A percentile compares a stretch with the other conserved stretches of the same genome.
Conservation (phyloP, 2,113 vertebrate species). For the Andinoacara biseriatus region DNA sequence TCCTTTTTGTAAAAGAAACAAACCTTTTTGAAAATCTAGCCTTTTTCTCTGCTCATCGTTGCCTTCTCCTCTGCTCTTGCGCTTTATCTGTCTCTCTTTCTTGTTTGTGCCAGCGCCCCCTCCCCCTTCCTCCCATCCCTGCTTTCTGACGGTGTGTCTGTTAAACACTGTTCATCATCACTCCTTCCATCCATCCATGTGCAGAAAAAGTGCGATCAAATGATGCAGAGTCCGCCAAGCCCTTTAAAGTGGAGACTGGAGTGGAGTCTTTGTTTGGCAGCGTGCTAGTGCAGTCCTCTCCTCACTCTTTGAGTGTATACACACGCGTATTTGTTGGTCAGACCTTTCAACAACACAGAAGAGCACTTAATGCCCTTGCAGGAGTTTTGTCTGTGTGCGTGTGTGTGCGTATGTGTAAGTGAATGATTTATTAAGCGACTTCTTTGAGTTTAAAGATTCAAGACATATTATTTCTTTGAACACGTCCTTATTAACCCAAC, state of each 20-base stretch:
- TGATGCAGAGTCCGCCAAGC: slow-evolving; percentile 67
- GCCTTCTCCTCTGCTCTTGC: slow-evolving; percentile 76
- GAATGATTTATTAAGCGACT: slow-evolving; percentile 36
- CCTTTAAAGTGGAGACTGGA: slow-evolving; percentile 76
- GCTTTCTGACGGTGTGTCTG: slow-evolving; percentile 38
- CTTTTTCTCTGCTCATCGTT: slow-evolving; percentile 77
- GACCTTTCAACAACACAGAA: slow-evolving; percentile 56
- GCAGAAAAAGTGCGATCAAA: slow-evolving; percentile 58
- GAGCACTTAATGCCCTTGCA: slow-evolving; percentile 63
- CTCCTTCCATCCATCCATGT: slow-evolving; percentile 35
- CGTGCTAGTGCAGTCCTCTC: slow-evolving; percentile 50
- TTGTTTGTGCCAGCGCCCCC: slow-evolving; percentile 32
- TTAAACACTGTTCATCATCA: slow-evolving; percentile 27
- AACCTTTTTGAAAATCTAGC: slow-evolving; percentile 68
- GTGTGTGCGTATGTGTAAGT: neutral
- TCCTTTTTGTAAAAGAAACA: slow-evolving; percentile 65
- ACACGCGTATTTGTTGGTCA: slow-evolving; percentile 28
- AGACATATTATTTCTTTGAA: slow-evolving; percentile 38
- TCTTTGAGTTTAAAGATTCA: slow-evolving; percentile 41
- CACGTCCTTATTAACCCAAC: slow-evolving; percentile 21
- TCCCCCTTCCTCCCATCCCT: neutral
- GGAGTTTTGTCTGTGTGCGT: slow-evolving; percentile 34
- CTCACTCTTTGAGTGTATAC: slow-evolving; percentile 33
- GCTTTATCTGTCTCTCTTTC: slow-evolving; percentile 54
- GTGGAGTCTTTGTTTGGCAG: slow-evolving; percentile 51